Evolutionary conservation across 2,888 invertebrate genomes (phyloP).

Genomic region (Bombylius discolor): DNA sequence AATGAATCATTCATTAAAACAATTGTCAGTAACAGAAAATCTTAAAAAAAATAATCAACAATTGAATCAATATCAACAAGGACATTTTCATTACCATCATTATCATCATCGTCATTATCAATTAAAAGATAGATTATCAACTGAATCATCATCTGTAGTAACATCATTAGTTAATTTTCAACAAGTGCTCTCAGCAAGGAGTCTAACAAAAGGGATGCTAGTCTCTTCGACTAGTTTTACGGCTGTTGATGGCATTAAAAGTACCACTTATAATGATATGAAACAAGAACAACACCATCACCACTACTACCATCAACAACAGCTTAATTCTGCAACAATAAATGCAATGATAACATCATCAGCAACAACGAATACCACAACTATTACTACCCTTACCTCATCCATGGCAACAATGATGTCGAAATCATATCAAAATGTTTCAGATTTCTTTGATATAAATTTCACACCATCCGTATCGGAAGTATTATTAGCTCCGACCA

Average conservation of each 20-base stretch:
- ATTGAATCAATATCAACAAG: too few species aligned
- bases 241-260: neutral
- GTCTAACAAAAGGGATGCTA: conserved; percentile 1
- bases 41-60: too few species aligned
- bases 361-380: neutral
- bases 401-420: neutral
- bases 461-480: conserved; percentile 29
- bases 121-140: too few species aligned
- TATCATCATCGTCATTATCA: too few species aligned
- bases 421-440: neutral
- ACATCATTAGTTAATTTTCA: too few species aligned
- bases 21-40: too few species aligned
- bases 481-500: conserved; percentile 28
- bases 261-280: too few species aligned
- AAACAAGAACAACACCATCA: neutral
- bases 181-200: too few species aligned
- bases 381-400: too few species aligned
- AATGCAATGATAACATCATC: neutral
- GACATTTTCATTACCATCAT: too few species aligned
- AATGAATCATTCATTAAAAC: too few species aligned
- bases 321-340: neutral
- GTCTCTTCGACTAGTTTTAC: neutral
- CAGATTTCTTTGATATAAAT: conserved; percentile 19
- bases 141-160: too few species aligned
- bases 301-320: neutral